A percentile compares a stretch with the other conserved stretches of the same genome.
phyloP scores from a whole-genome alignment of 2,113 vertebrate genomes.

The Otocyon megalotis region DNA sequence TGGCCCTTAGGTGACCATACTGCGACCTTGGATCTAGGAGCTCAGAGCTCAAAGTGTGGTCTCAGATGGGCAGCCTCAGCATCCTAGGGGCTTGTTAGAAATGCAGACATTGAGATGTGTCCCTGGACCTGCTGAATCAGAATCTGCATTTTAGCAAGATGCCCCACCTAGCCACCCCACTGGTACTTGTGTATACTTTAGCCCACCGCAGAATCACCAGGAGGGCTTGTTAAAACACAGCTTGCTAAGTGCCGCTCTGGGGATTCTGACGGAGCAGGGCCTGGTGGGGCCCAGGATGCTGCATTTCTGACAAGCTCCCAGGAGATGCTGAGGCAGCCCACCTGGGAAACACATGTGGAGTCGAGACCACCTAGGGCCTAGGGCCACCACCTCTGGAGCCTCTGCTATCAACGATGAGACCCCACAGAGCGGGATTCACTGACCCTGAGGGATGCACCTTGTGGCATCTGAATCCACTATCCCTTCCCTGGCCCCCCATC shows the following conservation, averaged over 20 bases:
- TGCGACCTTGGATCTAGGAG: not conserved
- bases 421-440: not conserved
- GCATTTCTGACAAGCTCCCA: not conserved
- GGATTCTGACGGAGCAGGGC: not conserved
- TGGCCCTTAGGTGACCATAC: accelerated
- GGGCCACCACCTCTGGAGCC: not conserved
- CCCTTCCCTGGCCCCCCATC: not conserved
- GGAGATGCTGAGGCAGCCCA: not conserved
- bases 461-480: not conserved
- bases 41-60: not conserved
- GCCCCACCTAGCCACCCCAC: not conserved
- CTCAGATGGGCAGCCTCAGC: not conserved
- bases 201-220: not conserved
- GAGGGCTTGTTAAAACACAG: not conserved
- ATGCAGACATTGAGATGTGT: not conserved
- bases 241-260: not conserved
- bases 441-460: not conserved
- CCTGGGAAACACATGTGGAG: not conserved
- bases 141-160: not conserved
- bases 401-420: not conserved
- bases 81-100: not conserved
- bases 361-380: accelerated
- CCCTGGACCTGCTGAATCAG: not conserved
- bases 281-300: not conserved
- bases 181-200: not conserved